A percentile compares a stretch with the other conserved stretches of the same genome.
Conservation (phyloP, 2,797 vertebrate species). For the Neomorphus geoffroyi region DNA sequence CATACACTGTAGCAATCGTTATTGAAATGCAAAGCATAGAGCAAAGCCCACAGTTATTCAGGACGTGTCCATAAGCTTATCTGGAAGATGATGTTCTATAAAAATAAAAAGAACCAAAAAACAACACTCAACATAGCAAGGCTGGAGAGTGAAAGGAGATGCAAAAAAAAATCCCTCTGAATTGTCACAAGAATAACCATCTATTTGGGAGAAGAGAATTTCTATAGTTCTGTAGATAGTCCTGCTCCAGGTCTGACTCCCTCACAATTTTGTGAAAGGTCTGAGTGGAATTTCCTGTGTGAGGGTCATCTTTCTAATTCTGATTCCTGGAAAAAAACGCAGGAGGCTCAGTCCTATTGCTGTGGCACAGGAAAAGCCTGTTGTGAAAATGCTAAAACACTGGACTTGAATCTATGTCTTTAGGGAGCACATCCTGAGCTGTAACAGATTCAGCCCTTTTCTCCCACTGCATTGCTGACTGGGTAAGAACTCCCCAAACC, state of each 20-base stretch:
- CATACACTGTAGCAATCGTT: constrained; percentile 73
- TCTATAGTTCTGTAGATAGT: neutral
- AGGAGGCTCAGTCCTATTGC: neutral
- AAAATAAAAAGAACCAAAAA: neutral
- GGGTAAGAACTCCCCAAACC: neutral
- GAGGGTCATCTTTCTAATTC: neutral
- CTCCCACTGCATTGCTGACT: neutral
- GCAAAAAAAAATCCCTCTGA: neutral
- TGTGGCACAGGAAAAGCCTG: neutral
- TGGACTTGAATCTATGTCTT: neutral
- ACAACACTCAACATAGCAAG: neutral
- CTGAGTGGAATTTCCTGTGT: neutral
- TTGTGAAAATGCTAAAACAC: neutral
- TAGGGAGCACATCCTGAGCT: neutral
- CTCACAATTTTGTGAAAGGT: neutral
- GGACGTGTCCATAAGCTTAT: neutral
- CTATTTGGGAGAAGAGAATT: neutral
- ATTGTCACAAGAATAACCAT: neutral
- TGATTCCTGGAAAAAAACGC: neutral
- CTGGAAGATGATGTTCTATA: constrained; percentile 9
- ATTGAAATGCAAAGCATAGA: constrained; percentile 68
- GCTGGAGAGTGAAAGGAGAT: neutral
- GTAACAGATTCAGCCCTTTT: neutral
- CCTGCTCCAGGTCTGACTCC: neutral
- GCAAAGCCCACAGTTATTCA: constrained; percentile 63